Percentiles rank a stretch among this genome's conserved stretches.
phyloP scores from a whole-genome alignment of 2,888 invertebrate genomes.

The Capitulum mitella region DNA sequence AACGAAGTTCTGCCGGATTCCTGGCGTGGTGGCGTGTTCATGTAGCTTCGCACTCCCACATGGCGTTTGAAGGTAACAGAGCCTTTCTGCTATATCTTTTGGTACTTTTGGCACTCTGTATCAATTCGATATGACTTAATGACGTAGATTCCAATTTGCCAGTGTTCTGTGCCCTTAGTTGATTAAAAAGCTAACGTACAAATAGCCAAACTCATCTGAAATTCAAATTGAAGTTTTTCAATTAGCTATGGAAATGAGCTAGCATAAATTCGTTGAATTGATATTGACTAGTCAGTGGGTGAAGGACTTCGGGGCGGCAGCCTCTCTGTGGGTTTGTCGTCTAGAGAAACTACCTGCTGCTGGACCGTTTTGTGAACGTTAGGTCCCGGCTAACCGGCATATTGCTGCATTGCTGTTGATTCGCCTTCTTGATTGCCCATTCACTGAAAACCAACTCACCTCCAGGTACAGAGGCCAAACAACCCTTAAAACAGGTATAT shows the following conservation, averaged over 20 bases:
- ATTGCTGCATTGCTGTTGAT: too few relatives aligned
- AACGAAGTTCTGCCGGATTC: background rate
- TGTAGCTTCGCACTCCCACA: background rate
- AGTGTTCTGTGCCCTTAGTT: background rate
- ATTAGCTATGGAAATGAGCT: background rate
- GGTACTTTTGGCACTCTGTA: background rate
- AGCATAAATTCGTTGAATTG: background rate
- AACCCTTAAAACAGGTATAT: too few relatives aligned
- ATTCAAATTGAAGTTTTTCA: slow-evolving; percentile 18
- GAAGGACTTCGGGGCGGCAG: too few relatives aligned
- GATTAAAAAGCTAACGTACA: background rate
- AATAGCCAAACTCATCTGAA: background rate
- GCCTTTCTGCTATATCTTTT: background rate
- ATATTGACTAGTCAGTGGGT: too few relatives aligned
- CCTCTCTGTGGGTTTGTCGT: too few relatives aligned
- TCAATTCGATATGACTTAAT: too few relatives aligned
- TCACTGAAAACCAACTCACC: too few relatives aligned
- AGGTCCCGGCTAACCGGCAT: too few relatives aligned
- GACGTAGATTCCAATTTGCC: background rate
- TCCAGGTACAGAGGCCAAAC: too few relatives aligned
- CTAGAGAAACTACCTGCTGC: too few relatives aligned
- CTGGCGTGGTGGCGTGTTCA: background rate
- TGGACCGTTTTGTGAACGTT: too few relatives aligned
- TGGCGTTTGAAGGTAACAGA: background rate
- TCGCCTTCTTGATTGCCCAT: too few relatives aligned